Percentiles rank a stretch among this genome's conserved stretches.
Conservation (phyloP, 2,113 vertebrate genomes). For the Lycocorax pyrrhopterus region DNA sequence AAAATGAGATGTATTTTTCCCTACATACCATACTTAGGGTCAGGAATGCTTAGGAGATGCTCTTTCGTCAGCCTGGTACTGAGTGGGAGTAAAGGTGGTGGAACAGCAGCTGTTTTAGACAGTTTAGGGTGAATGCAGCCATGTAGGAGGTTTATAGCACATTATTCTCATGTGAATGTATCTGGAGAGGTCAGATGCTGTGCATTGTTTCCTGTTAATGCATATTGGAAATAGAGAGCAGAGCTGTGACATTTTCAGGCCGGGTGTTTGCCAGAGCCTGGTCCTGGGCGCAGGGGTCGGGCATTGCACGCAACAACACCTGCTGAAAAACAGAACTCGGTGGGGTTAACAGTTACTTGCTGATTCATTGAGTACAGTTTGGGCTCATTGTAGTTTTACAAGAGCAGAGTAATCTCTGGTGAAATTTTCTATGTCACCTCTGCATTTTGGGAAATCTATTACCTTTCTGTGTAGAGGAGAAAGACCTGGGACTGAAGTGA, state of each 20-base stretch:
- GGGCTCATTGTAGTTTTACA: not conserved
- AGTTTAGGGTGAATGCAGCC: not conserved
- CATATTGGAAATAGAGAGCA: not conserved
- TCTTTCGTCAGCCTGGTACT: not conserved
- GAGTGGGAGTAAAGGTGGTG: not conserved
- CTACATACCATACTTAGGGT: not conserved
- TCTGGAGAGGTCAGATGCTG: not conserved
- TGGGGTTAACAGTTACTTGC: not conserved
- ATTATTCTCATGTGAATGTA: not conserved
- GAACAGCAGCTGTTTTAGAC: not conserved
- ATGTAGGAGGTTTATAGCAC: not conserved
- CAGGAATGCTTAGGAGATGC: not conserved
- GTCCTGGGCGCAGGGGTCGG: not conserved
- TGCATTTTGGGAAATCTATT: not conserved
- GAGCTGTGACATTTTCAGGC: not conserved
- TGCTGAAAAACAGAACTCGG: not conserved
- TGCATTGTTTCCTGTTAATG: not conserved
- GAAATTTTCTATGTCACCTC: not conserved
- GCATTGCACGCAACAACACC: rapidly evolving
- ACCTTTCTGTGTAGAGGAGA: not conserved
- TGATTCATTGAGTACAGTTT: not conserved
- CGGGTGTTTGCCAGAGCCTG: not conserved
- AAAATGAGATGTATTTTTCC: not conserved
- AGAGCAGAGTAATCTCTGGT: not conserved
- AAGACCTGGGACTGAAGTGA: not conserved